phyloP scores from a whole-genome alignment of 1,140 invertebrate species.

The Drosophila erecta region DNA sequence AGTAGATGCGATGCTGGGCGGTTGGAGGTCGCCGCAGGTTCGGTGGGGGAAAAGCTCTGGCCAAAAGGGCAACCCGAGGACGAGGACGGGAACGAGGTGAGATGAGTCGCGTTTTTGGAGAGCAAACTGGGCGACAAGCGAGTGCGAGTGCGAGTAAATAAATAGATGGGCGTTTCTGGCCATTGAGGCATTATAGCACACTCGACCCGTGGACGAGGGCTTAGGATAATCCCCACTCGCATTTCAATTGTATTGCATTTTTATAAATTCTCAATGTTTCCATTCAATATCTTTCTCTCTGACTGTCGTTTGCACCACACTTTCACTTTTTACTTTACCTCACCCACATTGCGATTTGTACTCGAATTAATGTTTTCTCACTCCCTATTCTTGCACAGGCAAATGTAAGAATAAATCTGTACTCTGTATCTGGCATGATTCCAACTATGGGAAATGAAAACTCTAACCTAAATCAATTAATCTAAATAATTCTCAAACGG shows the following conservation, averaged over 20 bases:
- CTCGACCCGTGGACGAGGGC: slow-evolving; percentile 14
- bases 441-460: slow-evolving; percentile 23
- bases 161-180: slow-evolving; percentile 70
- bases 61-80: slow-evolving; percentile 51
- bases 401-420: slow-evolving; percentile 29
- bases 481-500: slow-evolving; percentile 27
- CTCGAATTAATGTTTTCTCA: slow-evolving; percentile 33
- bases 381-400: slow-evolving; percentile 42
- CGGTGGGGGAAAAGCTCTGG: slow-evolving; percentile 45
- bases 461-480: slow-evolving; percentile 12
- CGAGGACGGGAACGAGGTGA: slow-evolving; percentile 19
- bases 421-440: slow-evolving; percentile 47
- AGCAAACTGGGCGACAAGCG: slow-evolving; percentile 49
- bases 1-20: slow-evolving; percentile 67
- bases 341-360: slow-evolving; percentile 29
- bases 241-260: slow-evolving; percentile 28
- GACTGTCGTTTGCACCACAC: slow-evolving; percentile 49
- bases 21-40: slow-evolving; percentile 66
- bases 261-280: slow-evolving; percentile 42
- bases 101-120: slow-evolving; percentile 44
- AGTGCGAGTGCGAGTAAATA: slow-evolving; percentile 62
- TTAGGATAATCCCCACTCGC: slow-evolving; percentile 31
- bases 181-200: slow-evolving; percentile 21
- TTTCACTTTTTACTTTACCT: slow-evolving; percentile 42
- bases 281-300: slow-evolving; percentile 20